phyloP scores from a whole-genome alignment of 2,888 invertebrate species.

The Trachelus iudaicus region DNA sequence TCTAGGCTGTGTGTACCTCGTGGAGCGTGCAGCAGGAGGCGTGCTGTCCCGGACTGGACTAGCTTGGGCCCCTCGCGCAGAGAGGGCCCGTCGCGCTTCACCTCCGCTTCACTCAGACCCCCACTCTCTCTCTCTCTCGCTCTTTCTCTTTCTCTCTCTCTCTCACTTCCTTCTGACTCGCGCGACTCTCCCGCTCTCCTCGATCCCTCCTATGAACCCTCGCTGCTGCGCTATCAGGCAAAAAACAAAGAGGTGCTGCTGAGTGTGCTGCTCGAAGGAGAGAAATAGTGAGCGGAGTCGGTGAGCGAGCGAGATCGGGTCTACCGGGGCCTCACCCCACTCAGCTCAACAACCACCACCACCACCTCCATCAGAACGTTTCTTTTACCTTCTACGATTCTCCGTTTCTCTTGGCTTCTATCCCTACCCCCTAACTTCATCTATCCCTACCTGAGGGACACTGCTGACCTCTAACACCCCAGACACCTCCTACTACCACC shows the following conservation, averaged over 20 bases:
- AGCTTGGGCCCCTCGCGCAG: slow-evolving; percentile 62
- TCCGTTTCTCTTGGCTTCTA: neutral
- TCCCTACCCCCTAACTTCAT: neutral
- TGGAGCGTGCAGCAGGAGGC: slow-evolving; percentile 65
- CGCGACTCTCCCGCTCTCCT: slow-evolving; percentile 34
- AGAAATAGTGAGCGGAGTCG: neutral
- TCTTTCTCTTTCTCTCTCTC: slow-evolving; percentile 33
- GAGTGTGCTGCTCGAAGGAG: neutral
- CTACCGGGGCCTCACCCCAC: neutral
- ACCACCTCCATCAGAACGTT: neutral
- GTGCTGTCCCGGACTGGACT: slow-evolving; percentile 66
- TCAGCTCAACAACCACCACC: neutral
- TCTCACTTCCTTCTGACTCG: slow-evolving; percentile 30
- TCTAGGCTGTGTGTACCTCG: slow-evolving; percentile 54
- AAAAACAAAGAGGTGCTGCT: slow-evolving; percentile 1
- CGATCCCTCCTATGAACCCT: slow-evolving; percentile 1
- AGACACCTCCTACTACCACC: neutral
- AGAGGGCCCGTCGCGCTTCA: slow-evolving; percentile 64
- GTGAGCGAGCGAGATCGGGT: neutral
- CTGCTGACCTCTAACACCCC: neutral
- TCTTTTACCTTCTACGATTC: neutral
- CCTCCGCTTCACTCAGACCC: slow-evolving; percentile 56
- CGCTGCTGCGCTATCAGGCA: slow-evolving; percentile 29
- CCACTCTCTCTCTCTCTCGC: slow-evolving; percentile 40
- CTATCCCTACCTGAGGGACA: neutral